Evolutionary conservation across 2,888 invertebrate genomes (phyloP), one percentile per base, ranked within the genome.

Genomic region (Drosophila ustulata): DNA sequence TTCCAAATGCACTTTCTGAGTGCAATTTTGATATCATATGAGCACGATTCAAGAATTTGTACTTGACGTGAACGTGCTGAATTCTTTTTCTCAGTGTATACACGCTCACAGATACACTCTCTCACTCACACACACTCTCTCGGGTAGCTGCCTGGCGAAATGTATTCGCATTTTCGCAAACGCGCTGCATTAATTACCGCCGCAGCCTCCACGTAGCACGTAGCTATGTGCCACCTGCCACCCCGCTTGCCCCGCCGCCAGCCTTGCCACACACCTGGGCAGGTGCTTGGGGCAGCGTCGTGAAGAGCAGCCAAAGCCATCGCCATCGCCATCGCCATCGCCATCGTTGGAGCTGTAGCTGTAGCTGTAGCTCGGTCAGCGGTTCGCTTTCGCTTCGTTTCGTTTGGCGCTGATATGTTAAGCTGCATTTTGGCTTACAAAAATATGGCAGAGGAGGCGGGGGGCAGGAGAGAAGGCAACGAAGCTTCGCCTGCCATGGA

Each of bases 141-240:
- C 18, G 23, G 32, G 7, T 30, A 30, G 25, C 43, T 55, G 26
- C 61, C 49, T 62, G 73, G 76, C 79, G 80, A 85, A 89, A 89
- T 89, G 82, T 89, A 85, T 85, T 85, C 88, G 89, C 84, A 87
- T 89, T 89, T 89, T 85, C 88, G 79, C 88, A 87, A 84, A 89
- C 89, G 87, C 84, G 89, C 87, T 89, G 84, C 84, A 85, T 85
- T 85, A 85, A 85, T 85, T 85, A 85, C 88, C 84, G 87, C 89
- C 88, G 81, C 84, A 89, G 88, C 73, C 71, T 74, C 77, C 56
- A 59, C 63, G 47, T 66, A 46, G 58, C 26, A 46, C 52, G 61
- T 55, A 45, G 66, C 49, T 66, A 26, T 55, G 45, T 55, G 46
- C 41, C n/a, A n/a, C 51, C 39, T 39, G 13, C 7, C 13, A 8